Evolutionary conservation across 2,113 vertebrate species (phyloP), one percentile per base, ranked within the genome.

Genomic region (Protobothrops mucrosquamatus): DNA sequence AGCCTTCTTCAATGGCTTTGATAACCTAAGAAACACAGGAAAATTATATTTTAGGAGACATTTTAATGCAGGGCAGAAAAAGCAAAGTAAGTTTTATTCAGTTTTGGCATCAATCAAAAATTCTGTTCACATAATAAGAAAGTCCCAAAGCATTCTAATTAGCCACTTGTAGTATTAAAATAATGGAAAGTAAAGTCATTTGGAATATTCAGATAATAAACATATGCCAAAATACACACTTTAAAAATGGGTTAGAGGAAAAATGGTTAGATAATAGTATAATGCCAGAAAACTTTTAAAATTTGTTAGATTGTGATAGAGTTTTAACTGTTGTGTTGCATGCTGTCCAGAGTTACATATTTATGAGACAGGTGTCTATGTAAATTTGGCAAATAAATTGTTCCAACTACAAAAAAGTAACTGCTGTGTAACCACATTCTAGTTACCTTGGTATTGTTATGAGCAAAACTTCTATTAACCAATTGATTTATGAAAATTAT

Each of bases 1-100:
- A 99, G 89, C 99, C 99, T 96, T 99, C 99, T 93, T 99, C 99
- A 10, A 99, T 99, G 56, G 99, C 99, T 97, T 99, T 99, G 96
- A 99, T 99, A 95, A 99, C 99, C 99, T 99, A 56, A 2, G 46
- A 93, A 52, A 92, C 20, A 95, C 99, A 99, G 98, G 99, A 52
- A 2, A 46, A 91, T 93, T 96, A 94, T 55, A 20, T 92, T 89
- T 94, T 93, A 48, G 69, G 15, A 43, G 22, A 22, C 12, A 5
- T 39, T 52, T 61, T 92, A 91, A 93, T 93, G 14, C 9, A 34
- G 74, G 8, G 2, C 15, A 24, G n/a, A 91, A 94, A 85, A 87
- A 89, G 89, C 4, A 93, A 15, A 55, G 87, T 92, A 92, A 91
- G 92, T 61, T 85, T 93, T 55, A 89, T 93, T 88, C 90, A 89